Evolutionary conservation across 2,888 invertebrate species (phyloP).

Genomic region (Drosophila ezoana): DNA sequence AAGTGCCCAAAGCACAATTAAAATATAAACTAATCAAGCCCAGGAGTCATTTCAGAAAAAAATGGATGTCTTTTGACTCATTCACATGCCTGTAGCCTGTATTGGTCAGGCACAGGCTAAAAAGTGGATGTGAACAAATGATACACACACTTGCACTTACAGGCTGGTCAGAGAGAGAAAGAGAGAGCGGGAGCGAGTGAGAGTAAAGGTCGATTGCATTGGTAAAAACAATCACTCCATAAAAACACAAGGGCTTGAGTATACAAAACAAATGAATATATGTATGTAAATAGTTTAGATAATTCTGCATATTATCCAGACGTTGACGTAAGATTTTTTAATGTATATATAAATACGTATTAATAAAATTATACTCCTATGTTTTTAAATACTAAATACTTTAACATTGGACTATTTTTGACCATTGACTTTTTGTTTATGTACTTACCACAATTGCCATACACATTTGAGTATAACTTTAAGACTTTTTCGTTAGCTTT

Average conservation of each 20-base stretch:
- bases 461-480: conserved; percentile 88
- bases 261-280: too few relatives aligned
- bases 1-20: conserved; percentile 27
- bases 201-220: not conserved
- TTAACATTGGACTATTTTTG: not conserved
- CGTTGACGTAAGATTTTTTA: not conserved
- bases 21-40: conserved; percentile 27
- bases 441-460: conserved; percentile 93
- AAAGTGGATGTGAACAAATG: not conserved
- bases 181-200: not conserved
- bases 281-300: too few relatives aligned
- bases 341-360: not conserved
- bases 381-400: not conserved
- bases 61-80: conserved; percentile 14
- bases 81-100: not conserved
- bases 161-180: not conserved
- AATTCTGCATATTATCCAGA: not conserved
- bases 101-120: conserved; percentile 9
- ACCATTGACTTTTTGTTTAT: conserved; percentile 1
- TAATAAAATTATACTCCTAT: not conserved
- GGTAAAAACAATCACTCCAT: not conserved
- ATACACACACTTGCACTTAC: not conserved
- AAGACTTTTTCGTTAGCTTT: conserved; percentile 72
- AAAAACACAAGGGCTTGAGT: too few relatives aligned
- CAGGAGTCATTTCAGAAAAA: conserved; percentile 6